A percentile compares a stretch with the other conserved stretches of the same genome.
Conservation (phyloP, 64 coral and sea anemone species). For the Catalaphyllia jardinei region DNA sequence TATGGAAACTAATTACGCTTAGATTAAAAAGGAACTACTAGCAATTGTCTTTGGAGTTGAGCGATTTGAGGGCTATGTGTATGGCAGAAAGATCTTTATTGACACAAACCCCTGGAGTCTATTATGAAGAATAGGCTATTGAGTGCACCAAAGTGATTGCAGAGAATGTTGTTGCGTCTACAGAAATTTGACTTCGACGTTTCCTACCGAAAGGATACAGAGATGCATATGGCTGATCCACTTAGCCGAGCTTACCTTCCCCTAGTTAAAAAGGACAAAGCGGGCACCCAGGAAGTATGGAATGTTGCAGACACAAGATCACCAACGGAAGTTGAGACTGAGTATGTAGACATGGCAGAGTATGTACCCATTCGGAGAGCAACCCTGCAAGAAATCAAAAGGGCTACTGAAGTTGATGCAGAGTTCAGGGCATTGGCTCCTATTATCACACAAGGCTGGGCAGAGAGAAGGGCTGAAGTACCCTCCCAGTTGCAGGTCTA, state of each 20-base stretch:
- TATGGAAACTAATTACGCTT: too few relatives aligned
- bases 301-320: neutral
- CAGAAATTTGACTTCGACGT: constrained; percentile 19
- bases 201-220: constrained; percentile 2
- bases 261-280: neutral
- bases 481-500: neutral
- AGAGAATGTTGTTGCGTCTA: constrained; percentile 37
- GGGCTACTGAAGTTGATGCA: neutral
- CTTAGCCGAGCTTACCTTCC: constrained; percentile 36
- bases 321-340: too few relatives aligned
- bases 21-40: too few relatives aligned
- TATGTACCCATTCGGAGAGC: too few relatives aligned
- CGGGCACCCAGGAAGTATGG: neutral
- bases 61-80: constrained; percentile 31
- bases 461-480: neutral
- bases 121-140: constrained; percentile 52
- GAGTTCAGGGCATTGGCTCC: too few relatives aligned
- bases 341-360: too few relatives aligned
- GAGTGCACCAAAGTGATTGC: constrained; percentile 43
- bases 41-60: constrained; percentile 18
- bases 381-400: constrained; percentile 19
- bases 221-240: constrained; percentile 3
- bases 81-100: constrained; percentile 28
- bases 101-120: constrained; percentile 57
- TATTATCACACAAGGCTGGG: constrained; percentile 28